Evolutionary conservation across 1,140 invertebrate species (phyloP), one percentile per base, ranked within the genome.

Genomic region (Drosophila pectinifera): DNA sequence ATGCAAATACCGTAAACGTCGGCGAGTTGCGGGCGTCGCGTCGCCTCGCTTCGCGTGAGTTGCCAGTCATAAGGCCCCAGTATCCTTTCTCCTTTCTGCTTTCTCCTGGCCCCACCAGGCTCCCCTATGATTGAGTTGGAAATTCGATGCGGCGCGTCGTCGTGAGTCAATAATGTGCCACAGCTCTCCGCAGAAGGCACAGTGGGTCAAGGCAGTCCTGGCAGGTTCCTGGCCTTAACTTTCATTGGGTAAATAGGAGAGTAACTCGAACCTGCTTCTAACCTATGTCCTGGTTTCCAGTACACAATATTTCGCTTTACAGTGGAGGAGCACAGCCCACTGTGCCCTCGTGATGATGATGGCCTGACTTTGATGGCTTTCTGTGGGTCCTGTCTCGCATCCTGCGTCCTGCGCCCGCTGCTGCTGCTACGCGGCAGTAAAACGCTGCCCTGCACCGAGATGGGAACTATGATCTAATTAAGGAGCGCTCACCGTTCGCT

Each of bases 1-100:
- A 86, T 86, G 82, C 78, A 85, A 86, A 85, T 81, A 86, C 78
- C 78, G 34, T 84, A 70, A 78, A 68, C 51, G 62, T 11, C 26
- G 54, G 51, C 64, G 61, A 61, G 57, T 28, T 10, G 28, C 28
- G 28, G 31, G 58, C 57, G 43, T 16, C 46, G 16, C 10, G 22
- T 31, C 48, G 48, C 28, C 26, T 31, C 13, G 46, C 22, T 20
- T 46, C 63, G 63, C 63, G 58, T 64, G 63, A 67, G 63, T 64
- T 67, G 41, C 26, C 67, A 31, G 34, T 57, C 51, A 70, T 70
- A 16, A 73, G 24, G n/a, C n/a, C n/a, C n/a, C n/a, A n/a, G n/a
- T n/a, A n/a, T n/a, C n/a, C n/a, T n/a, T n/a, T n/a, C n/a, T n/a
- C n/a, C n/a, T n/a, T n/a, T n/a, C n/a, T n/a, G n/a, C n/a, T n/a